Base-by-base conservation (phyloP, 1,140 invertebrate species). In the Meloidogyne hapla region DNA sequence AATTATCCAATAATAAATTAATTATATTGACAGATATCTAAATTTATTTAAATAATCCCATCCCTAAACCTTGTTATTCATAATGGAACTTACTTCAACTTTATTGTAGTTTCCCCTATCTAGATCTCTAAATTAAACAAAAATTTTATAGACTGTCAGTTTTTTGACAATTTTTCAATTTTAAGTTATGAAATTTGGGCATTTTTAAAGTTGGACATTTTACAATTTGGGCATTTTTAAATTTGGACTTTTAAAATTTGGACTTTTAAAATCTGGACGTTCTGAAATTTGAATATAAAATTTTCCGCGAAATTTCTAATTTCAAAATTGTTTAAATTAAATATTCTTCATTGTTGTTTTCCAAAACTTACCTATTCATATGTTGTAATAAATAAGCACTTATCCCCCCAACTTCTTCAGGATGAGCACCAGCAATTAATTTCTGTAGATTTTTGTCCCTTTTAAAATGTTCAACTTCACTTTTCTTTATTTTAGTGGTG, bases 11-110 rank as follows among this genome's bases (percentile, higher is more conserved):
- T 15, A 73, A 40, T 64, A 73, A 38, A 40, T 73, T 64, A 18
- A 73, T 73, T 23, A 73, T 73, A 64, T 73, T 73, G 1, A 73
- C 71, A 9, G 45, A 61, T n/a, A 73, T 64, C 71, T 73, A 33
- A 21, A 33, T 33, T 48, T 25, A 28, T 45, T 21, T 25, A 2
- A 33, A 33, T 1, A 42, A 13, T 33, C 15, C 21, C 8, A n/a
- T 5, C 2, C n/a, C 1, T 18, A 42, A 66, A 23, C 15, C 6
- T 40, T 6, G 18, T n/a, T 23, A 5, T 23, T 23, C 8, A n/a
- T n/a, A n/a, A 33, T 23, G 5, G 0, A 28, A 66, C 0, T 33
- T 67, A 73, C 71, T 12, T 73, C 71, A 26, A 73, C 71, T 61
- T 45, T 18, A 13, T 61, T 61, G 42, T 61, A 61, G 4, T 28